Evolutionary conservation across 2,888 invertebrate species (phyloP), one percentile per base, ranked within the genome.

Genomic region (Hedya salicella): DNA sequence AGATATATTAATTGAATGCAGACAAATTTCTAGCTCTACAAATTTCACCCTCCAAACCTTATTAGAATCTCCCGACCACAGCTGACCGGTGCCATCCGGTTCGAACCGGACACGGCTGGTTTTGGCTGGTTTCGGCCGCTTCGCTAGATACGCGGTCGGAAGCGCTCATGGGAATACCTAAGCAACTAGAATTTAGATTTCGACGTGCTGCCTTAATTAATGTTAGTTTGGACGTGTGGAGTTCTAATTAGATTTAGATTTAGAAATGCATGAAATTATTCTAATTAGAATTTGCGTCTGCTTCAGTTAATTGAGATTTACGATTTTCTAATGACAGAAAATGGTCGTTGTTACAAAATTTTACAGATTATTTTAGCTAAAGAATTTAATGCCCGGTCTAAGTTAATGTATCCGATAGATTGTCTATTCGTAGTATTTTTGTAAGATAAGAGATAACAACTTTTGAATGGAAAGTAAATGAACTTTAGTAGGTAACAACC

Each of bases 91-190:
- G 17, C 21, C 44, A 49, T 71, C 68, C 54, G 64, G 66, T 46
- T 53, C 40, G 6, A 50, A 62, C 74, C 76, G 73, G 78, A 72
- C 74, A 59, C 63, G 68, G 68, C 75, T 74, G 80, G 80, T 76
- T 79, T 16, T 9, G 36, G 13, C 62, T 69, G 67, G 68, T 75
- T 76, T 72, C 73, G 71, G 69, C 78, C 76, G 81, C 79, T 76
- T 78, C 71, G 73, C 74, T 75, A 76, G 80, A 77, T 78, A 85
- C 73, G 73, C 72, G 69, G 74, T 71, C 74, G 75, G 74, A 69
- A 72, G 75, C 71, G 74, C 77, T 65, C 50, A 49, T 60, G 57
- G 49, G 17, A 54, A 60, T 71, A 63, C 53, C 68, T 65, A 67
- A 50, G 68, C 60, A 59, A 66, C 52, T 64, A 36, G 48, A 67